Percentiles rank a stretch among this genome's conserved stretches.
These are phyloP conservation scores for Criorhina ranunculi DNA, from an alignment of 2,888 invertebrate species.

Conservation along the genomic window DNA sequence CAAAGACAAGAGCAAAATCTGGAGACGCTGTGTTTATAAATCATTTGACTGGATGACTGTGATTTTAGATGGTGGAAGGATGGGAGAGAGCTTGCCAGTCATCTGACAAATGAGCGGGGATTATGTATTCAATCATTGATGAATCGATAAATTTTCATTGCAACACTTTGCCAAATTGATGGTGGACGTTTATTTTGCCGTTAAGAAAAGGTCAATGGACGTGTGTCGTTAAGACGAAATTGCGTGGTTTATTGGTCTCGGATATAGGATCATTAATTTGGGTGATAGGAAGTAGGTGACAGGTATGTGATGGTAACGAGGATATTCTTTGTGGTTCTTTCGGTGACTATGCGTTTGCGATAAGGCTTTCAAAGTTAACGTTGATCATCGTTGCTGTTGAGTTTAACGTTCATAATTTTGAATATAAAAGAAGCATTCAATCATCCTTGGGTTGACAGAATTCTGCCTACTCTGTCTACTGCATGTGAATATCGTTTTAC, in stretches of 20 bases:
- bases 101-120: conserved; percentile 24
- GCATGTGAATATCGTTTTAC: too few relatives aligned
- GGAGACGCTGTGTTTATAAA: conserved; percentile 4
- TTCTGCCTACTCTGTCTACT: too few relatives aligned
- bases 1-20: not conserved
- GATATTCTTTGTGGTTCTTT: too few relatives aligned
- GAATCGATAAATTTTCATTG: conserved; percentile 48
- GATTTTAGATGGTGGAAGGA: conserved; percentile 1
- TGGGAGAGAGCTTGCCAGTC: conserved; percentile 5
- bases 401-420: too few relatives aligned
- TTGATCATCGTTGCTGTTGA: too few relatives aligned
- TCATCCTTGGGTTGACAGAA: too few relatives aligned
- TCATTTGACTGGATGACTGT: conserved; percentile 7
- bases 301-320: not conserved
- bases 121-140: conserved; percentile 44
- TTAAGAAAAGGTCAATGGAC: too few relatives aligned
- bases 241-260: conserved; percentile 23
- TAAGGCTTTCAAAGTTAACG: too few relatives aligned
- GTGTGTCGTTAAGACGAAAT: conserved; percentile 9
- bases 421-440: too few relatives aligned
- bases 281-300: not conserved
- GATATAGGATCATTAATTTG: conserved; percentile 14
- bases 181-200: conserved; percentile 7
- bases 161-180: conserved; percentile 27
- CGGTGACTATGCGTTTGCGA: too few relatives aligned